phyloP scores from a whole-genome alignment of 2,888 invertebrate species.

The Sminthurides aquaticus region DNA sequence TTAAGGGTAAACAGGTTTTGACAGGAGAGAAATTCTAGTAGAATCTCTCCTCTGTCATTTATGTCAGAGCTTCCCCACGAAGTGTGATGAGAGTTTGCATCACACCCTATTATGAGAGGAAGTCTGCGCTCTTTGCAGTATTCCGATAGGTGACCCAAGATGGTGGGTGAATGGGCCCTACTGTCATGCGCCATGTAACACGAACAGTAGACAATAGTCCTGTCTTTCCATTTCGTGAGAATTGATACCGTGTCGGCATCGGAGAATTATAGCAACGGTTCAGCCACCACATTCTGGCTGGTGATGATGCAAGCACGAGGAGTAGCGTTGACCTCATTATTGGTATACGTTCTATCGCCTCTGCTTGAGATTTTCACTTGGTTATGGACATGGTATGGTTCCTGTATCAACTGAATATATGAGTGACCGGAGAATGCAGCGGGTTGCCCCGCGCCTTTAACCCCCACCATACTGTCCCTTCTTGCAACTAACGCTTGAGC shows the following conservation, averaged over 20 bases:
- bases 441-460: too few relatives aligned
- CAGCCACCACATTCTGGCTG: not conserved
- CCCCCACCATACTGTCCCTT: too few relatives aligned
- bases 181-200: too few relatives aligned
- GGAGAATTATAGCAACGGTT: not conserved
- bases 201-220: not conserved
- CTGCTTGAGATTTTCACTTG: too few relatives aligned
- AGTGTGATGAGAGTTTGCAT: not conserved
- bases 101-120: too few relatives aligned
- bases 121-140: not conserved
- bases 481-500: too few relatives aligned
- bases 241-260: not conserved
- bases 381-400: too few relatives aligned
- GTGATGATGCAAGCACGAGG: slow-evolving; percentile 1
- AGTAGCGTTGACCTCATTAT: not conserved
- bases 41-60: too few relatives aligned
- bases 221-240: not conserved
- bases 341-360: too few relatives aligned
- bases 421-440: too few relatives aligned
- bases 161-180: not conserved
- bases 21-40: not conserved
- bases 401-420: too few relatives aligned
- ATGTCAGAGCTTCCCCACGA: not conserved
- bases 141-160: not conserved
- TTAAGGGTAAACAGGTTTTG: not conserved